These are phyloP conservation scores for Lasioglossum zephyrum DNA, from an alignment of 2,888 invertebrate species.

Conservation along the genomic window DNA sequence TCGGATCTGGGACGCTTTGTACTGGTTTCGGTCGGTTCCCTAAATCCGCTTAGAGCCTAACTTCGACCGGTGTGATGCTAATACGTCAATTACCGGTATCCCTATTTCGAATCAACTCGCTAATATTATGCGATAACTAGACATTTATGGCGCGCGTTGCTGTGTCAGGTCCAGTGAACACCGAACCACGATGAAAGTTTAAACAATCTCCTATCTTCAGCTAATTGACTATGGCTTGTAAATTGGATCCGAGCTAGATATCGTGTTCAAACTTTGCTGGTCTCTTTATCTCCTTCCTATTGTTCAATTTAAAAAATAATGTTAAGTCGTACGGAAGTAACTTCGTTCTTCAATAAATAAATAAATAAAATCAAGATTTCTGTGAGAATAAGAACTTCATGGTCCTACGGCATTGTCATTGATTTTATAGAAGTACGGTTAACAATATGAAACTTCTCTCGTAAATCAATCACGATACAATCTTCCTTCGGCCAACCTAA, in stretches of 20 bases:
- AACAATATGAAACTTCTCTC: background rate
- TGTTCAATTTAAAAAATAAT: background rate
- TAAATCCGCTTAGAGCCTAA: constrained; percentile 45
- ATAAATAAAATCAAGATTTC: no score
- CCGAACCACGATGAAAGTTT: background rate
- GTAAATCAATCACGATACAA: background rate
- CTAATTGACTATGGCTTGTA: no score
- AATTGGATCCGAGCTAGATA: no score
- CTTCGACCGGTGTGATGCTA: constrained; percentile 34
- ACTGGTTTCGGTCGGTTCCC: constrained; percentile 49
- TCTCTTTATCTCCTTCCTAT: no score
- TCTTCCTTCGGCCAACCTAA: background rate
- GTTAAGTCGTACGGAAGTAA: no score
- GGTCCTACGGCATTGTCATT: background rate
- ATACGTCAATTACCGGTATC: constrained; percentile 47
- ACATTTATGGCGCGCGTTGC: background rate
- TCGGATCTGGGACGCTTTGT: constrained; percentile 38
- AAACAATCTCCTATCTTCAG: background rate
- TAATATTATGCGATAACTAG: constrained; percentile 36
- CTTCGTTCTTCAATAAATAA: no score
- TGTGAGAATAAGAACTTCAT: no score
- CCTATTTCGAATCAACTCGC: constrained; percentile 42
- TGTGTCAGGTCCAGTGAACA: background rate
- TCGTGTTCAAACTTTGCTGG: no score
- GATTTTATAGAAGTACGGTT: background rate